Percentiles rank a stretch among this genome's conserved stretches.
Conservation (phyloP, 2,888 invertebrate species). For the Sicus ferrugineus region DNA sequence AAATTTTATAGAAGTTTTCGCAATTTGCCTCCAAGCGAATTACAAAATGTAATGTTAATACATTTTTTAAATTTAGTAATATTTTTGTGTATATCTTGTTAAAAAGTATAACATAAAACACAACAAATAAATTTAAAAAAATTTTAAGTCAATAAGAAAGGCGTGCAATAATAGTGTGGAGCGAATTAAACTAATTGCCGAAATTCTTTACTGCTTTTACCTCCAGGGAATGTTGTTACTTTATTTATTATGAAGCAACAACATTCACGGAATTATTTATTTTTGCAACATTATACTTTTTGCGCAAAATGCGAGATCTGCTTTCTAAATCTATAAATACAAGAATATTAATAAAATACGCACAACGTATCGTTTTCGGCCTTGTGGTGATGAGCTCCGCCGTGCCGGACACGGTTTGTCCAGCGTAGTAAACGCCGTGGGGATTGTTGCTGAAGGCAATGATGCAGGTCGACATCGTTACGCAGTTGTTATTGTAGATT, state of each 20-base stretch:
- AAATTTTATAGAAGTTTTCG: too few species aligned
- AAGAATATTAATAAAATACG: constrained; percentile 41
- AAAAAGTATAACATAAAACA: too few species aligned
- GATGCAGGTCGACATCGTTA: constrained; percentile 58
- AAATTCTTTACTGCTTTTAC: not conserved
- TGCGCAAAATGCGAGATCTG: too few species aligned
- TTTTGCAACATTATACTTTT: too few species aligned
- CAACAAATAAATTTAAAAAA: not conserved
- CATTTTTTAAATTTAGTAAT: too few species aligned
- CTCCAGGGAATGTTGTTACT: not conserved
- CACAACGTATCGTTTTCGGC: constrained; percentile 62
- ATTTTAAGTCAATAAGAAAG: not conserved
- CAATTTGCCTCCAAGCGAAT: too few species aligned
- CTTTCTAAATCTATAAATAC: not conserved
- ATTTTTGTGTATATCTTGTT: too few species aligned
- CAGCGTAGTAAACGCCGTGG: constrained; percentile 61
- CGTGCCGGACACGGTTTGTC: constrained; percentile 59
- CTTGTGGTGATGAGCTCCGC: constrained; percentile 60
- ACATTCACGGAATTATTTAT: too few species aligned
- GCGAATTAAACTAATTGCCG: not conserved
- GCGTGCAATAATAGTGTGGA: not conserved
- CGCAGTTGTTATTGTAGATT: not conserved
- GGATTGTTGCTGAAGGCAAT: constrained; percentile 59
- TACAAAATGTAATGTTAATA: too few species aligned
- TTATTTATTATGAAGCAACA: not conserved